Conservation (phyloP, 2,888 invertebrate genomes). For the Metellina segmentata region DNA sequence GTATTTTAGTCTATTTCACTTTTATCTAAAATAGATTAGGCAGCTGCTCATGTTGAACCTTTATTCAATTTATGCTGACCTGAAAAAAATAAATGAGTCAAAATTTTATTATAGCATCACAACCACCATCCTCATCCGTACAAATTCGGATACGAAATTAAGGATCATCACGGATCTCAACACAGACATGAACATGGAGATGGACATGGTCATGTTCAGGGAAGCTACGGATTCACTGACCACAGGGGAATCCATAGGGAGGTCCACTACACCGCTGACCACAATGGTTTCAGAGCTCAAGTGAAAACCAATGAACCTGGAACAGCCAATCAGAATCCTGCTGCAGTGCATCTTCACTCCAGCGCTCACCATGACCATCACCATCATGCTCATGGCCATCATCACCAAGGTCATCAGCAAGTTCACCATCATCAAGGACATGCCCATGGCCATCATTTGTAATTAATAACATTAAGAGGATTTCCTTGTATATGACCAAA, state of each 20-base stretch:
- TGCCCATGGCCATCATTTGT: not conserved
- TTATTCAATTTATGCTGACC: no score
- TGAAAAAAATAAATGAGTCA: no score
- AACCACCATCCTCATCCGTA: slow-evolving; percentile 24
- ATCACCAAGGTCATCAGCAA: not conserved
- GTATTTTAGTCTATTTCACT: not conserved
- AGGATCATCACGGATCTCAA: slow-evolving; percentile 34
- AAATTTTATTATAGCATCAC: not conserved
- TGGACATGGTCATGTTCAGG: slow-evolving; percentile 21
- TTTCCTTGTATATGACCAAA: no score
- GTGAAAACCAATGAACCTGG: slow-evolving; percentile 40
- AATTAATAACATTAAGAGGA: no score
- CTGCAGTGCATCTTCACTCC: slow-evolving; percentile 1
- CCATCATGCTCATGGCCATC: not conserved
- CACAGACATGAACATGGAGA: slow-evolving; percentile 41
- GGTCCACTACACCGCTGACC: slow-evolving; percentile 31
- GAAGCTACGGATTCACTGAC: slow-evolving; percentile 43
- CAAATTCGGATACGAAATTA: slow-evolving; percentile 43
- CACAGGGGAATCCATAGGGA: slow-evolving; percentile 31
- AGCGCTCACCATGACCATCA: not conserved
- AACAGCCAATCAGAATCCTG: slow-evolving; percentile 38
- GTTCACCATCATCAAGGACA: not conserved
- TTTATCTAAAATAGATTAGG: no score
- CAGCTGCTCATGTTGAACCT: no score
- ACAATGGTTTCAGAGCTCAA: not conserved